These are phyloP conservation scores for Mohoua ochrocephala DNA, from an alignment of 2,113 vertebrate species.

Conservation along the genomic window DNA sequence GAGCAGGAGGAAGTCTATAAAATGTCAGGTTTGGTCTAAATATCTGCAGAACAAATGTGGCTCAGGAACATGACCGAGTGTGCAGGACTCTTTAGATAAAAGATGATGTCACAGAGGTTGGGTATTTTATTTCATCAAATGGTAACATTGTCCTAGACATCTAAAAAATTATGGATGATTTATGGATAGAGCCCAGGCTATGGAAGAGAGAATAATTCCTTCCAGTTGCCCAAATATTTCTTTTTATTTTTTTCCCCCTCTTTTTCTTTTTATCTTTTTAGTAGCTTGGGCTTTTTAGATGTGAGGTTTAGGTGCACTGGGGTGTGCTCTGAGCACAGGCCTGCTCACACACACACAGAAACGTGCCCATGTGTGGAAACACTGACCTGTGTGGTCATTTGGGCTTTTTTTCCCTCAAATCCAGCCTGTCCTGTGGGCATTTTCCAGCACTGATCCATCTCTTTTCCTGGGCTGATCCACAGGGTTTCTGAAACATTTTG, in stretches of 20 bases:
- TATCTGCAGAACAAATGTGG: slow-evolving; percentile 64
- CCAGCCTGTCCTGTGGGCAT: not conserved
- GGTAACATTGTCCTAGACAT: not conserved
- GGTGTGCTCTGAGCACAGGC: not conserved
- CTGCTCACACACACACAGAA: not conserved
- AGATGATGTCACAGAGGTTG: slow-evolving; percentile 45
- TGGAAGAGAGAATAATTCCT: slow-evolving; percentile 35
- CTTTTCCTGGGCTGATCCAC: not conserved
- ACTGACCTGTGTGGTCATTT: not conserved
- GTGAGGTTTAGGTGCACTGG: not conserved
- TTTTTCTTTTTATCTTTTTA: not conserved
- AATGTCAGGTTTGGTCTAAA: slow-evolving; percentile 61
- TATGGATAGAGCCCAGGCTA: slow-evolving; percentile 16
- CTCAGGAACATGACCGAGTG: slow-evolving; percentile 26
- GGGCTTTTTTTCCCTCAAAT: not conserved
- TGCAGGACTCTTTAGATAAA: slow-evolving; percentile 6
- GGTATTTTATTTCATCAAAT: slow-evolving; percentile 51
- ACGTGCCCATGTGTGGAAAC: not conserved
- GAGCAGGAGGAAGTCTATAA: slow-evolving; percentile 52
- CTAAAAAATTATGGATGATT: slow-evolving; percentile 41
- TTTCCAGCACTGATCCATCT: not conserved
- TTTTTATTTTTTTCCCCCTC: fast-evolving
- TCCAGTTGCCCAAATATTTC: slow-evolving; percentile 57
- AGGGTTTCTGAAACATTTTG: not conserved
- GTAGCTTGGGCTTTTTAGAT: not conserved